These are phyloP conservation scores for Noctua pronuba DNA, from an alignment of 2,888 invertebrate species.

Conservation along the genomic window DNA sequence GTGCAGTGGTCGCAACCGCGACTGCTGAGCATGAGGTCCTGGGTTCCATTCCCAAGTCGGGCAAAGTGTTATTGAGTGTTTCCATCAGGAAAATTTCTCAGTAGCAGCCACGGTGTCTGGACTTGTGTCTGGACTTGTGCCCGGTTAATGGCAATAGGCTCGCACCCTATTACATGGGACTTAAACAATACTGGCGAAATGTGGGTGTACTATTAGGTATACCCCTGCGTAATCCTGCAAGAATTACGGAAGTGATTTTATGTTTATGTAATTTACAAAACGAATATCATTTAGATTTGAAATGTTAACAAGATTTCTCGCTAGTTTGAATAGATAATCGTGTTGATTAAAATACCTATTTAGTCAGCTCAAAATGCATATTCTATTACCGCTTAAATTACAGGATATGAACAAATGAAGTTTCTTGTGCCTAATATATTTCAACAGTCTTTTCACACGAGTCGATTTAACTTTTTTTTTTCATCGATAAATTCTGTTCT, in stretches of 20 bases:
- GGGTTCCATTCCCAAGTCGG: background rate
- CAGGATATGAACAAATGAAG: slow-evolving; percentile 6
- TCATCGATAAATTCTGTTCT: slow-evolving; percentile 30
- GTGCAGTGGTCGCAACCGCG: background rate
- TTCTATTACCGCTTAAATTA: background rate
- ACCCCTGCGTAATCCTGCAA: background rate
- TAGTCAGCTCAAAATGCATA: slow-evolving; percentile 1
- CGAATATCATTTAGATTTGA: background rate
- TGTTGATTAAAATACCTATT: background rate
- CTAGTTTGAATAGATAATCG: background rate
- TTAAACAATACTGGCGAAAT: background rate
- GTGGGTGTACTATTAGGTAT: background rate
- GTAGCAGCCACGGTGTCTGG: background rate
- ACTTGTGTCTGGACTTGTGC: background rate
- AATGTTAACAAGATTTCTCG: background rate
- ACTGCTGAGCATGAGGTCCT: background rate
- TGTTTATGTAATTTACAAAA: background rate
- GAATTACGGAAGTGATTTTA: background rate
- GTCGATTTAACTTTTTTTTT: slow-evolving; percentile 28
- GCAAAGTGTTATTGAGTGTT: background rate
- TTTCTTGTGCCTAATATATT: slow-evolving; percentile 31
- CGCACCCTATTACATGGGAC: background rate
- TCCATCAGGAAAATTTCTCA: background rate
- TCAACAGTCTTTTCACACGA: slow-evolving; percentile 23
- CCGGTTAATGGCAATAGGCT: background rate